Conservation (phyloP, 2,888 invertebrate species). For the Agapetus fuscipes region DNA sequence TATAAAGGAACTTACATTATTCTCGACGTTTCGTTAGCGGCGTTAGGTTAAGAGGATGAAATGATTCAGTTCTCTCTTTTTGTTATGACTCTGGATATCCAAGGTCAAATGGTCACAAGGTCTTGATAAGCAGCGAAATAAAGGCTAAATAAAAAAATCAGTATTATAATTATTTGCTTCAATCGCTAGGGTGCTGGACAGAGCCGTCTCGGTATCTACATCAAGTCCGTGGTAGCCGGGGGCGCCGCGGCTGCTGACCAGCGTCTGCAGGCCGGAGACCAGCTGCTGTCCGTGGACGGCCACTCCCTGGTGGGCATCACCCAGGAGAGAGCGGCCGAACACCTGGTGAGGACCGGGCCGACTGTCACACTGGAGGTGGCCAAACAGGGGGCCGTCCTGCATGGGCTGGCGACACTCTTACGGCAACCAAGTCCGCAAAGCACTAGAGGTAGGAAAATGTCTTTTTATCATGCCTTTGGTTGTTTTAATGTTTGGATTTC, state of each 20-base stretch:
- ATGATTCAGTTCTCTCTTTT: no score
- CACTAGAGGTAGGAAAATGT: slow-evolving; percentile 17
- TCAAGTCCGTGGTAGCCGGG: slow-evolving; percentile 95
- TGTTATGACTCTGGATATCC: no score
- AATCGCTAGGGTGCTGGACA: slow-evolving; percentile 46
- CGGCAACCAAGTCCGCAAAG: slow-evolving; percentile 81
- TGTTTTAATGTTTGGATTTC: slow-evolving; percentile 1
- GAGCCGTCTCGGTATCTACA: slow-evolving; percentile 87
- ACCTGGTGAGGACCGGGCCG: slow-evolving; percentile 88
- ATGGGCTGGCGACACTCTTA: slow-evolving; percentile 87
- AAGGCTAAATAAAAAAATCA: no score
- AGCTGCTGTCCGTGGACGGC: slow-evolving; percentile 92
- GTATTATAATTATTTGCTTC: no score
- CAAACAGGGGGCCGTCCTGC: slow-evolving; percentile 94
- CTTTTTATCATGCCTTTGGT: no score
- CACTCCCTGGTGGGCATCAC: slow-evolving; percentile 84
- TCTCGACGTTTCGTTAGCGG: no score
- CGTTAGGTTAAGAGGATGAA: no score
- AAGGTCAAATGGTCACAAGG: no score
- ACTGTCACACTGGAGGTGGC: slow-evolving; percentile 92
- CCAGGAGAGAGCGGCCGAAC: slow-evolving; percentile 89
- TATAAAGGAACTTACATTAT: no score
- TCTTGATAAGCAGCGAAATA: no score
- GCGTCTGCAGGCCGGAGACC: slow-evolving; percentile 92
- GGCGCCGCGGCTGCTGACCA: slow-evolving; percentile 91